Evolutionary conservation across 2,797 vertebrate genomes (phyloP).

Genomic region (Paratrypauchen microcephalus): DNA sequence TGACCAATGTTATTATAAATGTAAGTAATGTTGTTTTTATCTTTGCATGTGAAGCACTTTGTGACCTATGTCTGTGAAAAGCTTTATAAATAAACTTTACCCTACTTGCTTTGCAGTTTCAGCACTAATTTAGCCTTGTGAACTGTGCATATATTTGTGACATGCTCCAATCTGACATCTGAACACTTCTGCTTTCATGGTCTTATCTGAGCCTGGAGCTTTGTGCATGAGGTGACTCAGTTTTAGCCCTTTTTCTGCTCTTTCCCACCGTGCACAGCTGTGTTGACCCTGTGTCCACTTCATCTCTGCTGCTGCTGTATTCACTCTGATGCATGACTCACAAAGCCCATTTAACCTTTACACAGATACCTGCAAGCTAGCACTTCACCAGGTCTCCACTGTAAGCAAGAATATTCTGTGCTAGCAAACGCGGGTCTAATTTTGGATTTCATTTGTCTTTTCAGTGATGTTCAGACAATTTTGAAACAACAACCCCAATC

Average conservation of each 20-base stretch:
- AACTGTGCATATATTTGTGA: background rate
- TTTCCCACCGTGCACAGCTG: constrained; percentile 56
- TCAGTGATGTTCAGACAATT: background rate
- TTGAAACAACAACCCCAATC: background rate
- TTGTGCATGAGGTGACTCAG: constrained; percentile 11
- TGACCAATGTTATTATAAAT: no score
- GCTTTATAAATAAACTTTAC: no score
- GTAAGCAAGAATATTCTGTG: constrained; percentile 10
- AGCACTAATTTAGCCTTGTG: background rate
- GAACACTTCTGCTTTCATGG: constrained; percentile 17
- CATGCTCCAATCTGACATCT: constrained; percentile 9
- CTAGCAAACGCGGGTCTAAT: background rate
- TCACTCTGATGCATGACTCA: constrained; percentile 59
- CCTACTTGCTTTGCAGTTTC: background rate
- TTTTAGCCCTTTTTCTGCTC: constrained; percentile 2
- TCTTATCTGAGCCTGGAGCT: constrained; percentile 4
- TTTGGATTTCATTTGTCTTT: background rate
- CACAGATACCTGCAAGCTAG: constrained; percentile 36
- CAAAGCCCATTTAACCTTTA: constrained; percentile 71
- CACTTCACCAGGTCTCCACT: constrained; percentile 20
- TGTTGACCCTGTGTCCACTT: constrained; percentile 63
- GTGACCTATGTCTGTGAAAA: no score
- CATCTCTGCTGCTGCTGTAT: constrained; percentile 42
- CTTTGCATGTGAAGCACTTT: no score
- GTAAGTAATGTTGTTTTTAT: no score